These are phyloP conservation scores for Cephus cinctus DNA, from an alignment of 1,140 invertebrate species.

Conservation along the genomic window DNA sequence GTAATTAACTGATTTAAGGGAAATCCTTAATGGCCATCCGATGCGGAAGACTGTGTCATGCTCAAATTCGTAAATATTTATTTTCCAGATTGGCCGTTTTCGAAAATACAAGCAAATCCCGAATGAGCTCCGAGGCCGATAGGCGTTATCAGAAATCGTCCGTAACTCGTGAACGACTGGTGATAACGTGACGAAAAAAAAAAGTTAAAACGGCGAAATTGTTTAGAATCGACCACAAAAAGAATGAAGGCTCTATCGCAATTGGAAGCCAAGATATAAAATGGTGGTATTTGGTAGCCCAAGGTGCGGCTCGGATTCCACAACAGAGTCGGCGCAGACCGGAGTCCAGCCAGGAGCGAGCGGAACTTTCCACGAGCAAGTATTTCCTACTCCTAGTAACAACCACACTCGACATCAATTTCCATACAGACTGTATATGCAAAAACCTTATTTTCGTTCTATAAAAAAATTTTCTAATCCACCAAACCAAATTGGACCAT, in stretches of 20 bases:
- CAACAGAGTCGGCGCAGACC: conserved; percentile 34
- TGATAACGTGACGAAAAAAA: conserved; percentile 24
- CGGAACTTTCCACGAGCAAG: conserved; percentile 52
- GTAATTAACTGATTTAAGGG: not conserved
- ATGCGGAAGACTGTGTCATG: not conserved
- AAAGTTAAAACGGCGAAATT: conserved; percentile 44
- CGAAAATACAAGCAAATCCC: not conserved
- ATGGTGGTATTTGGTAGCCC: conserved; percentile 38
- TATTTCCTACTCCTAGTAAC: too few relatives aligned
- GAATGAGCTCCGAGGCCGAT: not conserved
- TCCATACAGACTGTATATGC: not conserved
- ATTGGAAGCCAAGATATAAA: conserved; percentile 34
- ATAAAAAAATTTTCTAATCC: too few relatives aligned
- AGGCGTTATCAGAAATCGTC: not conserved
- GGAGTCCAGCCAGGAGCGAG: conserved; percentile 37
- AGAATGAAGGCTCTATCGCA: conserved; percentile 20
- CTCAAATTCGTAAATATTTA: not conserved
- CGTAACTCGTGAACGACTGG: not conserved
- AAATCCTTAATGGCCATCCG: not conserved
- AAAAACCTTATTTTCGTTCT: not conserved
- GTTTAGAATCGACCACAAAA: conserved; percentile 31
- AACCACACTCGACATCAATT: not conserved
- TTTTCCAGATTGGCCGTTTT: not conserved
- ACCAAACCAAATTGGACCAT: too few relatives aligned
- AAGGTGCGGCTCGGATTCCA: conserved; percentile 11